Conservation (phyloP, 2,888 invertebrate genomes). For the Mimachlamys varia region DNA sequence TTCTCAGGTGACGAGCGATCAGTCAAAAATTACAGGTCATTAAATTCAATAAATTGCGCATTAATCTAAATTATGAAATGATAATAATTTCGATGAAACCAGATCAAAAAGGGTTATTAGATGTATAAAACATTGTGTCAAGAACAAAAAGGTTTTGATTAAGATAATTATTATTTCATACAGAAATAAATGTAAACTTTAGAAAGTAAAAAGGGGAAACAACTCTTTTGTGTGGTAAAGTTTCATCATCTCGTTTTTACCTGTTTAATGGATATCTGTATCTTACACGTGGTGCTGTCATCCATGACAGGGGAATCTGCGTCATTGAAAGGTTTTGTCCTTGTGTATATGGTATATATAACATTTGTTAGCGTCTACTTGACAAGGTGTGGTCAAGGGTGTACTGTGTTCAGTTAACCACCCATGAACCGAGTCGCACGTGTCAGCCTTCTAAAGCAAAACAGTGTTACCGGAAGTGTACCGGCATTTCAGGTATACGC, state of each 20-base stretch:
- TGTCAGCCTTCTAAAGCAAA: background rate
- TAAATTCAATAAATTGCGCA: background rate
- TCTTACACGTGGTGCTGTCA: background rate
- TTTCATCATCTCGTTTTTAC: background rate
- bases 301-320: background rate
- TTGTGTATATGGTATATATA: background rate
- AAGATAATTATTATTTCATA: no score
- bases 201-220: background rate
- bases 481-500: background rate
- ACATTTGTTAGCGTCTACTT: background rate
- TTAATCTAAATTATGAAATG: background rate
- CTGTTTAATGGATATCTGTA: background rate
- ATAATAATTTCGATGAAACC: no score
- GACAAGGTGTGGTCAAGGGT: background rate
- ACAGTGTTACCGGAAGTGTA: conserved; percentile 1
- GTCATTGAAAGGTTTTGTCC: background rate
- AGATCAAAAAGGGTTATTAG: no score
- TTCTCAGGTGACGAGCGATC: background rate
- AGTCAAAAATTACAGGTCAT: background rate
- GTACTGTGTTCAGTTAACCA: background rate
- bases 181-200: no score
- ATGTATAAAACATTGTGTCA: no score
- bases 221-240: background rate
- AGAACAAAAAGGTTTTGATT: no score
- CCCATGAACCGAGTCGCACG: background rate